These are phyloP conservation scores for Steinernema hermaphroditum DNA, from an alignment of 2,888 invertebrate genomes.

Conservation along the genomic window DNA sequence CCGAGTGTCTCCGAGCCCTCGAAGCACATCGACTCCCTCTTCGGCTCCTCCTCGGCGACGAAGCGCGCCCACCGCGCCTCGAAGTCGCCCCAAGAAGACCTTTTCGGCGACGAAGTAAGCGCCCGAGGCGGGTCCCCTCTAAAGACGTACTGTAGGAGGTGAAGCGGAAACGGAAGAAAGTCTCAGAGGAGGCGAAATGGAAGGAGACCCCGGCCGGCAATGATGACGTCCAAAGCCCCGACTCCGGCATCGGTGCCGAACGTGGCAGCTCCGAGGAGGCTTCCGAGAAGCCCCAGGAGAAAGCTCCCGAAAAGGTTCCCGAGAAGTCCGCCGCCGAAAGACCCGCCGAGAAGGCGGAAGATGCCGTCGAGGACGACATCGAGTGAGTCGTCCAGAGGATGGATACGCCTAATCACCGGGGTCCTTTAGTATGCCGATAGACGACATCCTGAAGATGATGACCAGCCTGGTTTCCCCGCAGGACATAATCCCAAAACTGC, in stretches of 20 bases:
- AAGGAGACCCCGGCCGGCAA: neutral
- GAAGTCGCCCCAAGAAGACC: neutral
- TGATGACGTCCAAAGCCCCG: slow-evolving; percentile 22
- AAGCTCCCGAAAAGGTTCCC: neutral
- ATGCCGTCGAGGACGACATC: neutral
- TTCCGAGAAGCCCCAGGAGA: neutral
- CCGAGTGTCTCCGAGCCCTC: neutral
- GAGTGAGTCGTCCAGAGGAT: neutral
- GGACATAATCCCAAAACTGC: neutral
- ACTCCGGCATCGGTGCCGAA: neutral
- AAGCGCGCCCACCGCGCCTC: slow-evolving; percentile 2
- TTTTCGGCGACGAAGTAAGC: neutral
- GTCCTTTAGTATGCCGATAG: neutral
- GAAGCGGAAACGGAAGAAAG: neutral
- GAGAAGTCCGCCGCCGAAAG: neutral
- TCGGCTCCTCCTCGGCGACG: neutral
- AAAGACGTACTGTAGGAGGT: neutral
- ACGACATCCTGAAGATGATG: neutral
- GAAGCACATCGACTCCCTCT: slow-evolving; percentile 13
- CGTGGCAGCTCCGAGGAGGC: slow-evolving; percentile 13
- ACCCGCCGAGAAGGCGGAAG: neutral
- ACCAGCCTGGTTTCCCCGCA: neutral
- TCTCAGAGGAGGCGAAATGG: neutral
- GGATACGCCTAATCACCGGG: neutral
- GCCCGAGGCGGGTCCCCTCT: neutral